These are phyloP conservation scores for Kobus ellipsiprymnus DNA, from an alignment of 2,113 vertebrate species.

Conservation along the genomic window DNA sequence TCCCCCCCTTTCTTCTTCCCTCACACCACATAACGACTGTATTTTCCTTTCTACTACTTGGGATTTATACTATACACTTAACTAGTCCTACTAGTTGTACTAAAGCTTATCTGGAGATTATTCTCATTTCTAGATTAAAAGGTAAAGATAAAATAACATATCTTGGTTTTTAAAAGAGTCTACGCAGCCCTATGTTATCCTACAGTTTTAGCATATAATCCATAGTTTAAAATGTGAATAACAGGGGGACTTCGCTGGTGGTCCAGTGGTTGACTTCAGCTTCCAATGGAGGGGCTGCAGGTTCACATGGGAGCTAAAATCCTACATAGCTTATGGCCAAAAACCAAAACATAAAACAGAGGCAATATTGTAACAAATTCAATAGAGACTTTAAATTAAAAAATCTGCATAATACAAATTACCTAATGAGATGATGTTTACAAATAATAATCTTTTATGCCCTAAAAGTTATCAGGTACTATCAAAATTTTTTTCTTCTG, in stretches of 20 bases:
- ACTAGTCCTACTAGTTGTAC: neutral
- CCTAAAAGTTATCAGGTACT: neutral
- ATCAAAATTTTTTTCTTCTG: neutral
- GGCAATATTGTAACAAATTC: neutral
- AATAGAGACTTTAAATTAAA: neutral
- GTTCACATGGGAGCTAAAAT: neutral
- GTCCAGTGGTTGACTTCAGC: neutral
- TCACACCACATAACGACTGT: rapidly evolving
- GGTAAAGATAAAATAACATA: neutral
- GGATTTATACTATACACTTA: neutral
- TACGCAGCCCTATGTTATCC: neutral
- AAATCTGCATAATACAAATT: neutral
- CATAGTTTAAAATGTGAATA: neutral
- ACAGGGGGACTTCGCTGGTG: neutral
- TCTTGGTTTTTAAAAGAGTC: neutral
- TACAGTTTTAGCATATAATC: neutral
- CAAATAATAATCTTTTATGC: neutral
- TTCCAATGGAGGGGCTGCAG: neutral
- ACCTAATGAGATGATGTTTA: conserved; percentile 6
- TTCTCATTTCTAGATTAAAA: neutral
- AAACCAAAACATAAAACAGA: neutral
- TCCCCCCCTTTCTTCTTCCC: neutral
- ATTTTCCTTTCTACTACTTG: neutral
- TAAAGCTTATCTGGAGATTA: neutral
- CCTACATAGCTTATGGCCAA: neutral